These are phyloP conservation scores for Meda fulgida DNA, from an alignment of 2,797 vertebrate genomes.

Conservation along the genomic window DNA sequence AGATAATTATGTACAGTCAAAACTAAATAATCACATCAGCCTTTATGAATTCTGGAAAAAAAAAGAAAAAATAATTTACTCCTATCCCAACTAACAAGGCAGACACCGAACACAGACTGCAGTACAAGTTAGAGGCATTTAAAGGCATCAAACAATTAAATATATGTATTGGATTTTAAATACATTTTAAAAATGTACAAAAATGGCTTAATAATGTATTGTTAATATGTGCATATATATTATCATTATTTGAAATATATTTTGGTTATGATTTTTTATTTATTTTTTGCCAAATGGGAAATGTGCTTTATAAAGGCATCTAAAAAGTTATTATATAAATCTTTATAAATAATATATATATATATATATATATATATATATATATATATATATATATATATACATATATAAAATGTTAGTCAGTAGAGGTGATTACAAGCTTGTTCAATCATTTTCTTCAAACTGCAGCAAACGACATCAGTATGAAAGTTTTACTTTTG, in stretches of 20 bases:
- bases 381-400: neutral
- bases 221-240: neutral
- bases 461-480: neutral
- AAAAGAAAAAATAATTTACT: neutral
- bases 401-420: neutral
- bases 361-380: neutral
- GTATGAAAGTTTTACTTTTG: neutral
- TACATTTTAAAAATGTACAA: too few species aligned
- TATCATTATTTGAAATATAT: neutral
- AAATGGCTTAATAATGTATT: too few species aligned
- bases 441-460: neutral
- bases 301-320: neutral
- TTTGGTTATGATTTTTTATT: neutral
- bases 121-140: neutral
- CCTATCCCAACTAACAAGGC: neutral
- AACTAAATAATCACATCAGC: slow-evolving; percentile 65
- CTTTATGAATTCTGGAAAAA: slow-evolving; percentile 43
- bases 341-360: too few species aligned
- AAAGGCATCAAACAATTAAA: neutral
- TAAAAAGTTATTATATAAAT: neutral
- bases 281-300: neutral
- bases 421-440: neutral
- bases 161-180: too few species aligned
- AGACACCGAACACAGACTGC: neutral
- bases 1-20: slow-evolving; percentile 76